Base-by-base conservation (phyloP, 2,113 vertebrate species). In the Taxidea taxus region DNA sequence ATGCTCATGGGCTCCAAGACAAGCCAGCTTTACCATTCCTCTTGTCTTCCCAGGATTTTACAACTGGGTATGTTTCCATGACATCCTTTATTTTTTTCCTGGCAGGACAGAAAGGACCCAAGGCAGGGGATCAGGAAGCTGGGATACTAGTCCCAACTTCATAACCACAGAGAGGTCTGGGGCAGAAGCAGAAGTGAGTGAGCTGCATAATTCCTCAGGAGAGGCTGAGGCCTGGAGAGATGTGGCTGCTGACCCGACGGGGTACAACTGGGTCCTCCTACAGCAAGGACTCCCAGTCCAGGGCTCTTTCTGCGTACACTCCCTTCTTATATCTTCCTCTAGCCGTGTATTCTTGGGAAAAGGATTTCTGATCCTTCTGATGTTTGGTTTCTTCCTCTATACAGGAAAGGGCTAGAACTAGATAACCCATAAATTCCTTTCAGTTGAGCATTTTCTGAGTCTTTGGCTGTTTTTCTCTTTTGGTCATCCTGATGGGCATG, bases 181-280 rank as follows among this genome's bases (percentile, higher is more conserved):
- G 27, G 9, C 2, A 4, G 47, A 75, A 29, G 64, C 27, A 27
- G 25, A 31, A 56, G n/a, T 23, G 6, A 64, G 0, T 27, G 18
- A 83, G 14, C 21, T 68, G 37, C 37, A 1, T 15, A n/a, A 21
- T 23, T 54, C 56, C 5, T 9, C 54, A 14, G 51, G 87, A 85
- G 51, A 31, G 72, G 5, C 86, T 15, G 34, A 14, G 31, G 20
- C 20, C 72, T 64, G 70, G 64, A 58, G 37, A 64, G 37, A 3
- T 15, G 54, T 4, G 64, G 66, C 37, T 3, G 0, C 68, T 6
- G 16, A 68, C 27, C 1, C 25, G 1, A 0, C 23, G 20, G 15
- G n/a, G 39, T 16, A 8, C 34, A 42, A 7, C 16, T 12, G 7
- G 34, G 7, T 84, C 39, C 62, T 15, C 7, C 20, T 23, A 23